Conservation (phyloP, 2,888 invertebrate genomes). For the Carpatolechia fugitivella region DNA sequence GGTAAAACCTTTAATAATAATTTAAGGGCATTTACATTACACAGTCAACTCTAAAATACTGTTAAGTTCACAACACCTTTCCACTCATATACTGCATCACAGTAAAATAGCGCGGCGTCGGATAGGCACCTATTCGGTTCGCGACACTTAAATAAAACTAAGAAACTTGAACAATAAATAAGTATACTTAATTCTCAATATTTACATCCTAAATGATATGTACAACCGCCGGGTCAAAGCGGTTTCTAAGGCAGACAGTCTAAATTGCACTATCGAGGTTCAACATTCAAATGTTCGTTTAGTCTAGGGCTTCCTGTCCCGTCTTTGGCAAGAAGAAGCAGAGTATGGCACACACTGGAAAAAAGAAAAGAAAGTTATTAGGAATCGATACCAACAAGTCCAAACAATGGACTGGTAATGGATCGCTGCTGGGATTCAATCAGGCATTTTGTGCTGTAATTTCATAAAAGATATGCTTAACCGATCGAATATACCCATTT, state of each 20-base stretch:
- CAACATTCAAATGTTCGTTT: slow-evolving; percentile 40
- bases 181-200: slow-evolving; percentile 64
- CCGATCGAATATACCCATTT: too few relatives aligned
- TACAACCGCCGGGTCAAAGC: slow-evolving; percentile 45
- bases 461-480: too few relatives aligned
- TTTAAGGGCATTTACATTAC: slow-evolving; percentile 72
- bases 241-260: slow-evolving; percentile 44
- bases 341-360: slow-evolving; percentile 85
- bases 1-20: slow-evolving; percentile 61
- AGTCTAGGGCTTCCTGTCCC: slow-evolving; percentile 85
- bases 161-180: slow-evolving; percentile 49
- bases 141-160: slow-evolving; percentile 34
- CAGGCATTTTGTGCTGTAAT: too few relatives aligned
- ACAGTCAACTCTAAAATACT: slow-evolving; percentile 77
- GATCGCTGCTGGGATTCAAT: too few relatives aligned
- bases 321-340: slow-evolving; percentile 88
- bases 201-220: slow-evolving; percentile 71
- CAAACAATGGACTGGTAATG: too few relatives aligned
- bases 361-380: slow-evolving; percentile 23
- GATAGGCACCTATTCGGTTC: slow-evolving; percentile 33
- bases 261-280: slow-evolving; percentile 58
- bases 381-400: not conserved
- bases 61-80: slow-evolving; percentile 61
- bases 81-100: slow-evolving; percentile 62
- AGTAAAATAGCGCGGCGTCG: slow-evolving; percentile 53